These are phyloP conservation scores for Vimba vimba DNA, from an alignment of 2,113 vertebrate species.

Conservation along the genomic window DNA sequence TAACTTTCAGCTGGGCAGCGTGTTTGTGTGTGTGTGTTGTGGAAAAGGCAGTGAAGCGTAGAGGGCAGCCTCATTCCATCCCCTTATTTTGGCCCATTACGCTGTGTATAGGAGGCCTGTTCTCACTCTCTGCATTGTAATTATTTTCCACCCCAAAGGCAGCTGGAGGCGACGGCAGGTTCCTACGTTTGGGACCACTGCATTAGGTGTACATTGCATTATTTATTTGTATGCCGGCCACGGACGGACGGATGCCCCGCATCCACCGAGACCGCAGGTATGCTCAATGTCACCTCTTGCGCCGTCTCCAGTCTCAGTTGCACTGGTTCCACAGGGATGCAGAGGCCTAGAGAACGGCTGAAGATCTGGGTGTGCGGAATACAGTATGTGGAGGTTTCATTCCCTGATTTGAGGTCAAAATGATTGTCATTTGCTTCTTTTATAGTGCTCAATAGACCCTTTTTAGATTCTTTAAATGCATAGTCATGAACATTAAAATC, in stretches of 20 bases:
- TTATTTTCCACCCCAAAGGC: constrained; percentile 84
- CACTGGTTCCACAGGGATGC: not conserved
- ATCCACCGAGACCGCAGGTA: constrained; percentile 68
- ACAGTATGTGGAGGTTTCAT: not conserved
- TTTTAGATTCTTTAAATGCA: constrained; percentile 5
- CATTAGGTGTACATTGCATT: constrained; percentile 82
- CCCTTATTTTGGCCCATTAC: constrained; percentile 76
- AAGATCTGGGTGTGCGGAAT: not conserved
- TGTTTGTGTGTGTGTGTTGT: constrained; percentile 50
- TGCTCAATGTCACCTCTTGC: constrained; percentile 75
- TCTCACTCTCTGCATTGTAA: constrained; percentile 74
- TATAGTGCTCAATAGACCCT: not conserved
- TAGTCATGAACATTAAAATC: not conserved
- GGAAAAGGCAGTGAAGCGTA: constrained; percentile 64
- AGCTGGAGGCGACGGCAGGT: constrained; percentile 80
- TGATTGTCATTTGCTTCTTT: not conserved
- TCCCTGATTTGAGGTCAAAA: not conserved
- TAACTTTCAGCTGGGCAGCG: constrained; percentile 46
- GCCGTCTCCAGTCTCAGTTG: constrained; percentile 54
- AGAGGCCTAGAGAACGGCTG: not conserved
- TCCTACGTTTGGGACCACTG: constrained; percentile 75
- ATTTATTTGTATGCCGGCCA: constrained; percentile 77
- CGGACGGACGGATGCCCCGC: constrained; percentile 73
- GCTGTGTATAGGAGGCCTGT: constrained; percentile 69
- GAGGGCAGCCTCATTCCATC: constrained; percentile 77